Base-by-base conservation (phyloP, 2,113 vertebrate genomes). In the Rhadina sibilatrix region DNA sequence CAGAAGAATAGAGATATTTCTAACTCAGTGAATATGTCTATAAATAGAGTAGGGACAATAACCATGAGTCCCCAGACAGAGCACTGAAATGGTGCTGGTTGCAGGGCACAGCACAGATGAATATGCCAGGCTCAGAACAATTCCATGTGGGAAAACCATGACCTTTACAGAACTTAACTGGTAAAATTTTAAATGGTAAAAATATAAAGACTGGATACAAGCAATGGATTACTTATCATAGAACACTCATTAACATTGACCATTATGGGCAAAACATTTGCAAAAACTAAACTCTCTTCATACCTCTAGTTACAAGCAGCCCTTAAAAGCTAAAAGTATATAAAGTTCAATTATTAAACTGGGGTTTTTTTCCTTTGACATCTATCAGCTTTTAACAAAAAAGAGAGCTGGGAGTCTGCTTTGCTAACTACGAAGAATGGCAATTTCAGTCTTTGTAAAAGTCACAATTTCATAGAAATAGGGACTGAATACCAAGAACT, bases 21-120 rank as follows among this genome's bases (percentile, higher is more conserved):
- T 69, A 78, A 79, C 38, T 49, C 30, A 38, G 44, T n/a, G 44
- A 64, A 35, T n/a, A 28, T 19, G 24, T 52, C 80, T 87, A 85
- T 89, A 75, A 94, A 96, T 81, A 95, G 85, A 53, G 35, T 44
- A 60, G 68, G 47, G 44, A 96, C 84, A 96, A 83, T 80, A 91
- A 65, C n/a, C 44, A 21, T 15, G 44, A 93, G 42, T 83, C 47
- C 66, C 87, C 80, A 64, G 61, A 54, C 42, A 87, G 38, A 76
- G 8, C 57, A 77, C 40, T 92, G 44, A 86, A 88, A 89, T 31
- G 69, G 54, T 3, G 0, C 47, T 56, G 53, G 25, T 77, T 79
- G 54, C 47, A 89, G 42, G 35, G 68, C 2, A 2, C 85, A 37
- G 72, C 42, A 54, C 28, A 53, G n/a, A 18, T 24, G 4, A 79